These are phyloP conservation scores for Pseudorhiza aurosa DNA, from an alignment of 30 jellyfish, hydroid and myxozoan genomes.

Conservation along the genomic window DNA sequence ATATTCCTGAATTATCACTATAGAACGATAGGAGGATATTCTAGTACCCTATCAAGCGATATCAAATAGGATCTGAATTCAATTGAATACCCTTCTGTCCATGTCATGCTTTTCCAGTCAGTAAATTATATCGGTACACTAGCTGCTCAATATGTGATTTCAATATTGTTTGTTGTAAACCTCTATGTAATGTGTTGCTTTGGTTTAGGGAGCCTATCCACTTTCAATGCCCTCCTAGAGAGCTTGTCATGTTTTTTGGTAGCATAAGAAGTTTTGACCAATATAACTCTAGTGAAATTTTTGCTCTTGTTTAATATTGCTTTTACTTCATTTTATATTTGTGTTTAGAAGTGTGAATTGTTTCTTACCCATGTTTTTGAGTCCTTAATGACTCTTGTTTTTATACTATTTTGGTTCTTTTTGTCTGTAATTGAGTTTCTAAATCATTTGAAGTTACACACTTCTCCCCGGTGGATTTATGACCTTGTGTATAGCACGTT, in stretches of 20 bases:
- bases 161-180: not conserved
- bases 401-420: constrained; percentile 62
- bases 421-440: constrained; percentile 77
- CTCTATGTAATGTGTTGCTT: constrained; percentile 3
- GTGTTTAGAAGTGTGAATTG: constrained; percentile 53
- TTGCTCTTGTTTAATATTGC: constrained; percentile 20
- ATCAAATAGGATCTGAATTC: too few species aligned
- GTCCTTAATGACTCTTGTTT: constrained; percentile 67
- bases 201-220: constrained; percentile 13
- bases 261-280: not conserved
- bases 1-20: too few species aligned
- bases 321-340: constrained; percentile 30
- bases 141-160: not conserved
- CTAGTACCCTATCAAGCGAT: too few species aligned
- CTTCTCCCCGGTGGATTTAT: not conserved
- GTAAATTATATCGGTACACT: not conserved
- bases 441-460: constrained; percentile 18
- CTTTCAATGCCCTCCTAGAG: constrained; percentile 7
- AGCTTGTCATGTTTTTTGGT: not conserved
- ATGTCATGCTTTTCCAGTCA: too few species aligned
- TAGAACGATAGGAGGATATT: too few species aligned
- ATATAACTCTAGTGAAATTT: not conserved
- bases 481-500: too few species aligned
- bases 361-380: constrained; percentile 48
- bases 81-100: too few species aligned